A percentile compares a stretch with the other conserved stretches of the same genome.
Evolutionary conservation across 2,797 vertebrate species (phyloP).

Genomic region (Cheracebus regulus): DNA sequence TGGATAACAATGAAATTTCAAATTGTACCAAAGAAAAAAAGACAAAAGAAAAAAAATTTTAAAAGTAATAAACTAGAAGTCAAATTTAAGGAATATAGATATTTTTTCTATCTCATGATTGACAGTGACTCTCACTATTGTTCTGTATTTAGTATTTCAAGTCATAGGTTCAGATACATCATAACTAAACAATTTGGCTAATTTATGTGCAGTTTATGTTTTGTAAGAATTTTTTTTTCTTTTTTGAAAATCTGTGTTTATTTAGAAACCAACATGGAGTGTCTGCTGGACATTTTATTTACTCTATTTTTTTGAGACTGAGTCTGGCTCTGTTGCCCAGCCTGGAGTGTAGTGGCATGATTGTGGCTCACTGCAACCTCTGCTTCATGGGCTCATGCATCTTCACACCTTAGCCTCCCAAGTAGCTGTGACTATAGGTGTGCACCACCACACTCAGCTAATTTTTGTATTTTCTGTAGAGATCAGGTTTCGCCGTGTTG

Average conservation of each 20-base stretch:
- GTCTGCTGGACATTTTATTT: background rate
- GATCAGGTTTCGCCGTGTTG: too few species aligned
- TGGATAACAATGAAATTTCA: too few species aligned
- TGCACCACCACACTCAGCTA: too few species aligned
- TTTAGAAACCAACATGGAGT: conserved; percentile 8
- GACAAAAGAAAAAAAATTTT: too few species aligned
- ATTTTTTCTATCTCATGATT: background rate
- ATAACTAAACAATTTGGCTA: background rate
- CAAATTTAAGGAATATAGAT: background rate
- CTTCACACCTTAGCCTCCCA: too few species aligned
- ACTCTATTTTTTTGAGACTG: background rate
- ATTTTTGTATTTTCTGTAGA: too few species aligned
- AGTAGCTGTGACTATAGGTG: too few species aligned
- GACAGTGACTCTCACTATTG: background rate
- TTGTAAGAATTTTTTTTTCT: background rate
- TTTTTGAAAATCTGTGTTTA: conserved; percentile 28
- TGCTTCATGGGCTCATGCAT: too few species aligned
- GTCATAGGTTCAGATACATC: background rate
- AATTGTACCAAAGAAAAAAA: too few species aligned
- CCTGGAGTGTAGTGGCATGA: too few species aligned
- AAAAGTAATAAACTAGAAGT: background rate
- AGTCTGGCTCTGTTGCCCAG: too few species aligned
- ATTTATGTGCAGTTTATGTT: background rate
- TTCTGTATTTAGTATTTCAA: background rate
- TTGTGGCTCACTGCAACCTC: too few species aligned